These are phyloP conservation scores for Loripinus fragilis DNA, from an alignment of 2,888 invertebrate species.

Conservation along the genomic window DNA sequence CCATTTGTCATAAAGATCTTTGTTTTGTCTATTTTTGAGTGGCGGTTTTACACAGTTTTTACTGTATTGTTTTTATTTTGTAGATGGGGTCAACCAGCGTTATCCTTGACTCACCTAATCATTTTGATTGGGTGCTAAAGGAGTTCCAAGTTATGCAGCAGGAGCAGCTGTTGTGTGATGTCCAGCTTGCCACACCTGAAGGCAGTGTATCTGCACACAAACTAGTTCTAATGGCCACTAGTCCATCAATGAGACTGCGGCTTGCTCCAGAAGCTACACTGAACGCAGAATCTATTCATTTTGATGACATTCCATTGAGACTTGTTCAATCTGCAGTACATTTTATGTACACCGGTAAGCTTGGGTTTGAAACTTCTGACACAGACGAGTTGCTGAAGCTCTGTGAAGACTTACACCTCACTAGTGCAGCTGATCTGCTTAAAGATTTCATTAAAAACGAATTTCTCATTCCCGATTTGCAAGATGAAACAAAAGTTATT, in stretches of 20 bases:
- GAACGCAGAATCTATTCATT: conserved; percentile 5
- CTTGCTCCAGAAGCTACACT: background rate
- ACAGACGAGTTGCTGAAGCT: conserved; percentile 31
- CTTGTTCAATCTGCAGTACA: conserved; percentile 35
- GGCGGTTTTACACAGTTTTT: no score
- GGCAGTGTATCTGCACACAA: conserved; percentile 40
- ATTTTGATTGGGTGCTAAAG: background rate
- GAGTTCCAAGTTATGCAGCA: conserved; percentile 22
- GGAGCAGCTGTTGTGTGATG: conserved; percentile 47
- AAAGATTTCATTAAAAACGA: conserved; percentile 22
- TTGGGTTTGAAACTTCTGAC: conserved; percentile 29
- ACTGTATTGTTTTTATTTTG: background rate
- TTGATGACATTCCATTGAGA: conserved; percentile 27
- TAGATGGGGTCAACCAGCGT: background rate
- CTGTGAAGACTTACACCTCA: conserved; percentile 49
- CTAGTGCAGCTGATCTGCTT: conserved; percentile 22
- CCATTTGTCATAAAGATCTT: no score
- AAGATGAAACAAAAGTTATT: background rate
- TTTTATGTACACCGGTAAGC: conserved; percentile 48
- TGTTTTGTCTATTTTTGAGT: no score
- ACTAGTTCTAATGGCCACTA: conserved; percentile 47
- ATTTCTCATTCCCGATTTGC: no score
- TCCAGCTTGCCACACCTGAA: conserved; percentile 23
- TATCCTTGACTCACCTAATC: background rate
- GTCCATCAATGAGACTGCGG: conserved; percentile 36